Percentiles rank a stretch among this genome's conserved stretches.
phyloP scores from a whole-genome alignment of 2,113 vertebrate genomes.

The Bubalus kerabau region DNA sequence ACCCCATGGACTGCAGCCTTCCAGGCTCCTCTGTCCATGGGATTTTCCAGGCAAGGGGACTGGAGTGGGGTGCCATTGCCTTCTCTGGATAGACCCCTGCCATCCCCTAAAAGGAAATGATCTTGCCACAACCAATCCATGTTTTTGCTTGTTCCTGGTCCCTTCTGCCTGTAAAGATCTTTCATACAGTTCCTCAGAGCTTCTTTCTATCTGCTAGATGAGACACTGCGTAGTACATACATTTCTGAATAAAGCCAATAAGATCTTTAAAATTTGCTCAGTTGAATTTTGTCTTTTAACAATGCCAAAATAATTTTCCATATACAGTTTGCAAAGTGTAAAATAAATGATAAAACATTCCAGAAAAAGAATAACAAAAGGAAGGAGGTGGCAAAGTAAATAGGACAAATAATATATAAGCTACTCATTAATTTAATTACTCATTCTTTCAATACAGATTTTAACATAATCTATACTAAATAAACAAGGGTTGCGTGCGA shows the following conservation, averaged over 20 bases:
- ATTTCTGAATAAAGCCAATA: neutral
- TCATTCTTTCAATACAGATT: constrained; percentile 2
- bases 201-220: neutral
- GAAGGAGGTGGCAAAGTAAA: neutral
- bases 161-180: neutral
- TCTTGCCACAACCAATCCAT: neutral
- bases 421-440: neutral
- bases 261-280: neutral
- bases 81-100: neutral
- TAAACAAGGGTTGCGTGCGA: neutral
- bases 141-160: neutral
- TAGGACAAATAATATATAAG: neutral
- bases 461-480: constrained; percentile 12
- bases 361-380: neutral
- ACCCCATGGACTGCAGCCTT: too few species aligned
- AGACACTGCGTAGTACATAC: neutral
- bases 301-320: neutral
- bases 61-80: too few species aligned
- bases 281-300: neutral
- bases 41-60: too few species aligned
- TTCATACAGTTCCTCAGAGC: neutral
- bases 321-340: neutral
- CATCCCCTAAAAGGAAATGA: neutral
- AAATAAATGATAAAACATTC: constrained; percentile 6
- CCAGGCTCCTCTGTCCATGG: too few species aligned